Percentiles rank a stretch among this genome's conserved stretches.
Conservation (phyloP, 2,797 vertebrate species). For the Channa striata region DNA sequence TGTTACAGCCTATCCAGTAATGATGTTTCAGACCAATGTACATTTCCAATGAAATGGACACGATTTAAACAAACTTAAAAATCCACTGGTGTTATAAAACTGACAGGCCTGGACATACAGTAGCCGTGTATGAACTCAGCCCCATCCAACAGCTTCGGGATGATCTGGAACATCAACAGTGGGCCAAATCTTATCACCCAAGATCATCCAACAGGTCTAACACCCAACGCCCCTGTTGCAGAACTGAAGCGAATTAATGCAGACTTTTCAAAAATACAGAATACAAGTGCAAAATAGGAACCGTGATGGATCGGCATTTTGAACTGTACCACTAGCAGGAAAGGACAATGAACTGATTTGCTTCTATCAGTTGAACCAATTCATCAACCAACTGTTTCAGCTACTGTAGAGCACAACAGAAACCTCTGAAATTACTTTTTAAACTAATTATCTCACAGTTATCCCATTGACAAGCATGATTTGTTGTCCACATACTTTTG, state of each 20-base stretch:
- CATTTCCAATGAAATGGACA: no score
- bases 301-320: not conserved
- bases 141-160: not conserved
- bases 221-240: not conserved
- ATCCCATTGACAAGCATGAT: no score
- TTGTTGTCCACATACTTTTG: not conserved
- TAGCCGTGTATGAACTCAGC: not conserved
- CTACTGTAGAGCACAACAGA: no score
- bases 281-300: not conserved
- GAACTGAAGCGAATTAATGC: not conserved
- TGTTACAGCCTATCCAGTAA: not conserved
- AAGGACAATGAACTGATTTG: not conserved
- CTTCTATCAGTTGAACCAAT: no score
- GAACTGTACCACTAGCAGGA: not conserved
- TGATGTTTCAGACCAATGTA: not conserved
- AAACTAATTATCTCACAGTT: no score
- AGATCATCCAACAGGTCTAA: not conserved
- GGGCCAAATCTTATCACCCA: not conserved
- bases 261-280: not conserved
- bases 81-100: not conserved
- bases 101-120: not conserved
- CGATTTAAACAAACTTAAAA: no score
- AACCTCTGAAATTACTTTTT: no score
- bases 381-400: no score
- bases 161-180: not conserved